These are phyloP conservation scores for Ceryle rudis DNA, from an alignment of 2,797 vertebrate species.

Conservation along the genomic window DNA sequence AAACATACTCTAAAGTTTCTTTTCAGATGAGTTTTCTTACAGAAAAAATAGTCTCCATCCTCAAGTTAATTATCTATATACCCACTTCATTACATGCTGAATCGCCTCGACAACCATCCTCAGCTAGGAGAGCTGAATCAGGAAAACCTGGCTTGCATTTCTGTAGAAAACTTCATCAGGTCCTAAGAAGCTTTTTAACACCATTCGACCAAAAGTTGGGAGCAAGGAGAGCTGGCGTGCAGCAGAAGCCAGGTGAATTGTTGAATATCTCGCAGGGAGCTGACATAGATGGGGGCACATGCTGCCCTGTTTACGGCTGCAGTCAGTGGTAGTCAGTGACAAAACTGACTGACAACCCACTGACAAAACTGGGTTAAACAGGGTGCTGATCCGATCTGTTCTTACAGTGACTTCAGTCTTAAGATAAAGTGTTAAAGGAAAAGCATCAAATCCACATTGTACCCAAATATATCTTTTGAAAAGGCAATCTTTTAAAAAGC, in stretches of 20 bases:
- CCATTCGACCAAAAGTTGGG: rapidly evolving
- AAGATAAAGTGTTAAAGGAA: neutral
- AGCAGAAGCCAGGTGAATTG: neutral
- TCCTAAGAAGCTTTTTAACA: neutral
- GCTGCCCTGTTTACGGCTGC: neutral
- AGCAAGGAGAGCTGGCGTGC: neutral
- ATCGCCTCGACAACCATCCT: neutral
- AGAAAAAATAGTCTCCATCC: neutral
- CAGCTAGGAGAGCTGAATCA: neutral
- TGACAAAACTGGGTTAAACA: conserved; percentile 26
- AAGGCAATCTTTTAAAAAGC: neutral
- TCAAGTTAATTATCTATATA: neutral
- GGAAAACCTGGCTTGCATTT: neutral
- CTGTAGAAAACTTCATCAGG: neutral
- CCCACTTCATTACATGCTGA: neutral
- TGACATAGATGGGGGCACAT: neutral
- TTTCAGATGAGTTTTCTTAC: neutral
- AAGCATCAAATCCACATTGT: neutral
- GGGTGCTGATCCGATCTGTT: neutral
- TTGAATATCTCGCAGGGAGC: neutral
- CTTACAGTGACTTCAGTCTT: neutral
- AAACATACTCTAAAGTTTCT: neutral
- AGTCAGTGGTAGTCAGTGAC: neutral
- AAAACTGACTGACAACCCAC: no score
- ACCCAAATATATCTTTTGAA: neutral